Conservation (phyloP, 2,113 vertebrate species). For the Cyprinodon brontotheroides region DNA sequence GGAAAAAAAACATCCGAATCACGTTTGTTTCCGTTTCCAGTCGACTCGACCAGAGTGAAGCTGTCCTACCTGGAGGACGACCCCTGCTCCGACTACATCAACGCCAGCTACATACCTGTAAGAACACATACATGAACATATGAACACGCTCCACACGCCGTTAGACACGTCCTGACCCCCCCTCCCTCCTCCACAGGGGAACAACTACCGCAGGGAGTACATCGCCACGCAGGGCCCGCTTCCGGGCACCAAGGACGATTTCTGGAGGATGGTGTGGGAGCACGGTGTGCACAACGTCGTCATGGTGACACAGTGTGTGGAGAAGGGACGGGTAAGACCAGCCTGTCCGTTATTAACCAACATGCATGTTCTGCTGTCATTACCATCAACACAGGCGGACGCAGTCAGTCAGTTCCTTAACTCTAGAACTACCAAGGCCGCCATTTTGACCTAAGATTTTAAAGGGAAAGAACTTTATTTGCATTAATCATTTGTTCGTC, state of each 20-base stretch:
- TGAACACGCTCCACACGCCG: background rate
- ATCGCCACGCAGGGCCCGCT: slow-evolving; percentile 95
- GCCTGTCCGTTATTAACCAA: too few relatives aligned
- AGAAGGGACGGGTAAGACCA: slow-evolving; percentile 91
- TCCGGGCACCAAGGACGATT: slow-evolving; percentile 96
- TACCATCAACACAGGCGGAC: too few relatives aligned
- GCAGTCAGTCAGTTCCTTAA: too few relatives aligned
- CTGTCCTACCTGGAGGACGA: slow-evolving; percentile 92
- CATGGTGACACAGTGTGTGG: slow-evolving; percentile 98
- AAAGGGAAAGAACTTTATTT: too few relatives aligned
- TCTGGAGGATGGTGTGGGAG: slow-evolving; percentile 99
- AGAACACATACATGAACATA: slow-evolving; percentile 6
- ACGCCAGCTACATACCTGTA: slow-evolving; percentile 96
- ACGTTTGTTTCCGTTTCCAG: slow-evolving; percentile 66
- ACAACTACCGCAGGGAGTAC: slow-evolving; percentile 92
- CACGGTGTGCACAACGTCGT: slow-evolving; percentile 93
- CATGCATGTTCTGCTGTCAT: too few relatives aligned
- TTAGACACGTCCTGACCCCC: background rate
- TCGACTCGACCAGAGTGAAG: slow-evolving; percentile 93
- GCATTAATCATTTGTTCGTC: too few relatives aligned
- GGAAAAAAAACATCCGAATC: background rate
- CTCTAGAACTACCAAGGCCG: too few relatives aligned
- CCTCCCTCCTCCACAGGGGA: slow-evolving; percentile 79
- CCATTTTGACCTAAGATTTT: too few relatives aligned
- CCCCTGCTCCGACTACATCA: slow-evolving; percentile 95